These are phyloP conservation scores for Anguilla marmorata DNA, from an alignment of 2,797 vertebrate genomes.

Conservation along the genomic window DNA sequence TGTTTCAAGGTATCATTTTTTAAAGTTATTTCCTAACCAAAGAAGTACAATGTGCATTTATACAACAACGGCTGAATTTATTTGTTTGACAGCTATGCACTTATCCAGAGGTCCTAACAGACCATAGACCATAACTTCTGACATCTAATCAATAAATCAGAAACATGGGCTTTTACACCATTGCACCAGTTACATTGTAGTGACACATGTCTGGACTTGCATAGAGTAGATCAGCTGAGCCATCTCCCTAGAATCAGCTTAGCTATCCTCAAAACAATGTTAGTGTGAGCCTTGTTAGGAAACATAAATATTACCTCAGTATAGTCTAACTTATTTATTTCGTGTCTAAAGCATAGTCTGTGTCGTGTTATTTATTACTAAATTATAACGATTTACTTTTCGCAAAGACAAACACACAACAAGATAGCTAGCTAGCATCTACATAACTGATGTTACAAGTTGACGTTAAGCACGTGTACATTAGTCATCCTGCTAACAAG, in stretches of 20 bases:
- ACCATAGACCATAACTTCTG: not conserved
- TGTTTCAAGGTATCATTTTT: not conserved
- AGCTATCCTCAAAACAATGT: not conserved
- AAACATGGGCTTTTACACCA: not conserved
- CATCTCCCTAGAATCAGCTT: not conserved
- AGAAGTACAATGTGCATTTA: not conserved
- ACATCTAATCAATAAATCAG: not conserved
- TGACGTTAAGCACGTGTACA: not conserved
- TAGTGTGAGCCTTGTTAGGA: not conserved
- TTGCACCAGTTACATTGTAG: not conserved
- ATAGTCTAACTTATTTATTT: not conserved
- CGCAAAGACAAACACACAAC: not conserved
- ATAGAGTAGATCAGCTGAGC: not conserved
- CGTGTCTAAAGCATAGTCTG: not conserved
- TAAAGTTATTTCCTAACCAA: not conserved
- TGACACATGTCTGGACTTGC: not conserved
- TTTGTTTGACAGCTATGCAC: not conserved
- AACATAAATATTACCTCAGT: not conserved
- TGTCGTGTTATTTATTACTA: no score
- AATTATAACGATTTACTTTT: no score
- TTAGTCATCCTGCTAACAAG: not conserved
- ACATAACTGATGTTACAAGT: not conserved
- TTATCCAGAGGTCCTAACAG: not conserved
- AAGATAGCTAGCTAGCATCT: not conserved
- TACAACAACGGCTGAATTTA: not conserved